Conservation (phyloP, 2,113 vertebrate species). For the Elgaria multicarinata region DNA sequence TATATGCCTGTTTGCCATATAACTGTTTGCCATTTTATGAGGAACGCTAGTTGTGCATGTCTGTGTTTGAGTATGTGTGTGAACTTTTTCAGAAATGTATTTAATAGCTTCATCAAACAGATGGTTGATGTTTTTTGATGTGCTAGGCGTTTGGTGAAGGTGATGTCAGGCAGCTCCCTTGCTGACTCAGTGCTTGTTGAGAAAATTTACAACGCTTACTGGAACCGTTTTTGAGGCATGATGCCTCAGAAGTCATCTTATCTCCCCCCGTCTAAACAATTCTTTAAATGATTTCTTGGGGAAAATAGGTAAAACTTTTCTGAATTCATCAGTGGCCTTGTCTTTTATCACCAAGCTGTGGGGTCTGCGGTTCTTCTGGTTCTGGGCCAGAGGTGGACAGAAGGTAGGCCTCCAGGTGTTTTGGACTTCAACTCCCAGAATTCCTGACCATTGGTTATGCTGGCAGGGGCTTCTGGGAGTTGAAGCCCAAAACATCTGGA, state of each 20-base stretch:
- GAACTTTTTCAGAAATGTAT: conserved; percentile 7
- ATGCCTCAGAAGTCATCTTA: background rate
- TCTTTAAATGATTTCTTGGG: background rate
- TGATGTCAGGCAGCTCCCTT: background rate
- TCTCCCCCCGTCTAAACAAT: background rate
- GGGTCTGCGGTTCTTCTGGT: background rate
- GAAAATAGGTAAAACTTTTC: background rate
- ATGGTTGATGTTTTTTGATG: background rate
- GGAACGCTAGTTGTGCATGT: background rate
- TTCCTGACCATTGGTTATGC: too few relatives aligned
- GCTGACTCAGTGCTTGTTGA: conserved; percentile 6
- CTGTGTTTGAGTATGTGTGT: background rate
- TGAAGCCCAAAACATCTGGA: too few relatives aligned
- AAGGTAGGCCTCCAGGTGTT: too few relatives aligned
- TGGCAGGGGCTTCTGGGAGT: too few relatives aligned
- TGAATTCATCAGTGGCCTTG: background rate
- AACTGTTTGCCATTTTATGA: background rate
- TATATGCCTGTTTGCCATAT: background rate
- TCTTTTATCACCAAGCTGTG: background rate
- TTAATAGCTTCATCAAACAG: background rate
- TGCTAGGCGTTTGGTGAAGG: background rate
- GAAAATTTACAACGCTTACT: background rate
- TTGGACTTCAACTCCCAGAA: too few relatives aligned
- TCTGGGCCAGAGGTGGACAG: background rate
- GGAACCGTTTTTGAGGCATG: background rate